Evolutionary conservation across 2,888 invertebrate species (phyloP), one percentile per base, ranked within the genome.

Genomic region (Calliopum simillimum): DNA sequence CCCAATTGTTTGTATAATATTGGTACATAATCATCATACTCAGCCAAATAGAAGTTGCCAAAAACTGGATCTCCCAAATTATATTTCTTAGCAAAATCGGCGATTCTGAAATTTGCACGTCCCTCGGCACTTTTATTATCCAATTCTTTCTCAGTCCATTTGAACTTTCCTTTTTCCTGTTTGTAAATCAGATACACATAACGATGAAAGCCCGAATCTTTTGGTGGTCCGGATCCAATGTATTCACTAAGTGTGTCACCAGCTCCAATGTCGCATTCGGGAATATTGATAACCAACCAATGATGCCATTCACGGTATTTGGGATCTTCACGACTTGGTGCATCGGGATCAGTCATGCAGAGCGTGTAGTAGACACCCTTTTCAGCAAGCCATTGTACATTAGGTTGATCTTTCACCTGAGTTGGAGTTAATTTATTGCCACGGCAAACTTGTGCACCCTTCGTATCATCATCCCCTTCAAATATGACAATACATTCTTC

Each of bases 251-350:
- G 87, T 0, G 89, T 90, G 72, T 96, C 94, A 16, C 97, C 97
- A 16, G 89, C 87, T 0, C 84, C 80, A 3, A 97, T 83, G 73
- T 93, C 88, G 74, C 79, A 84, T 14, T 94, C 96, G 47, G 93
- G 94, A 76, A 98, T 93, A 83, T 97, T 97, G 41, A 91, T 94
- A 0, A 97, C 93, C 8, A 96, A 86, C 97, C 97, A 97, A 85
- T 97, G 97, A 81, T 94, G 94, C 94, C 94, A 96, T 85, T 97
- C 97, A 58, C 96, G 90, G 85, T 89, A 93, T 76, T 88, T 92
- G 0, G 96, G 96, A 14, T 93, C 90, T 61, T 89, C 85, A 69
- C 97, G 91, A 76, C 92, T 93, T 0, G 97, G 97, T 1, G 93
- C 93, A 86, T 94, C 93, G 1, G 86, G 86, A 92, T 95, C 95